Evolutionary conservation across 2,888 invertebrate genomes (phyloP).

Genomic region (Mycogona germanica): DNA sequence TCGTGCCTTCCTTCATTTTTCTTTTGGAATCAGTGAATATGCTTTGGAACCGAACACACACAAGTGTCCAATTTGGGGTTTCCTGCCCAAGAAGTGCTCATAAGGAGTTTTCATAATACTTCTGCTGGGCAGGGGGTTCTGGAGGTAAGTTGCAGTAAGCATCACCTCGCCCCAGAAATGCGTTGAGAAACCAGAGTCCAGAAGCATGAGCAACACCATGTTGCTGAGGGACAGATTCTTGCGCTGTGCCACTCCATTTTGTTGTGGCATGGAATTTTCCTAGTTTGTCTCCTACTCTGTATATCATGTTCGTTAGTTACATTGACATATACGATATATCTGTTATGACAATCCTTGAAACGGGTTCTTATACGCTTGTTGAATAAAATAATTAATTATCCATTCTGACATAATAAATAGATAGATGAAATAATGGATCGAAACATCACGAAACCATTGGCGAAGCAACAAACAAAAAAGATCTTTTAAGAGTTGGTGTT

Average conservation of each 20-base stretch:
- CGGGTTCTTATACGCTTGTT: no score
- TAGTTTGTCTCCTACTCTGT: slow-evolving; percentile 11
- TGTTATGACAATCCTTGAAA: no score
- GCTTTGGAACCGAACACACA: slow-evolving; percentile 21
- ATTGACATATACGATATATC: no score
- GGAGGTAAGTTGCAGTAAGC: slow-evolving; percentile 22
- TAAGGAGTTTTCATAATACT: slow-evolving; percentile 20
- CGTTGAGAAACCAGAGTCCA: slow-evolving; percentile 15
- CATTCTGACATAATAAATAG: no score
- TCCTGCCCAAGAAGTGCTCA: slow-evolving; percentile 19
- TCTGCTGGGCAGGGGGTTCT: slow-evolving; percentile 21
- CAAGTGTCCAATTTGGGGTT: slow-evolving; percentile 20
- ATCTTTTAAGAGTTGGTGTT: no score
- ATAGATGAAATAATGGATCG: no score
- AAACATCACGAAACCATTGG: no score
- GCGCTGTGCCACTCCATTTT: slow-evolving; percentile 25
- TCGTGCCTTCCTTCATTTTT: neutral
- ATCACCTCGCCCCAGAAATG: slow-evolving; percentile 24
- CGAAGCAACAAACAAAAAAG: no score
- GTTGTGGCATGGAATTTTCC: slow-evolving; percentile 23
- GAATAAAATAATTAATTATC: no score
- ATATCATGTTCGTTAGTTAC: neutral
- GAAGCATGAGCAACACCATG: slow-evolving; percentile 14
- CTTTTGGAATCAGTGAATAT: slow-evolving; percentile 14
- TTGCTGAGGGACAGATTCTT: slow-evolving; percentile 25